phyloP scores from a whole-genome alignment of 2,113 vertebrate genomes.

The Odobenus rosmarus region DNA sequence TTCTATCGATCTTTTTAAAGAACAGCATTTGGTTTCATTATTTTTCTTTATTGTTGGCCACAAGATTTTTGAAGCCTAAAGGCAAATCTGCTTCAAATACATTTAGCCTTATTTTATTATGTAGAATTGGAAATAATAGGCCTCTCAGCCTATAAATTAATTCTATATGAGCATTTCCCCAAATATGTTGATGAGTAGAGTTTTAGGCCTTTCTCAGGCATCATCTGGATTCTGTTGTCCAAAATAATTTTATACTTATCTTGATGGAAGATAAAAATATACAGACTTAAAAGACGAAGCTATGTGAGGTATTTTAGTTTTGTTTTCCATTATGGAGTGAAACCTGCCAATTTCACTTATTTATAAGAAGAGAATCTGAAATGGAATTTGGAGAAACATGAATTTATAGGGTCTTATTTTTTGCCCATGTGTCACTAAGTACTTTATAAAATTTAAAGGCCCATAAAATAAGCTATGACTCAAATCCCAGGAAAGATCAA shows the following conservation, averaged over 20 bases:
- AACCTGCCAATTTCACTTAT: constrained; percentile 61
- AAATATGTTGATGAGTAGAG: constrained; percentile 14
- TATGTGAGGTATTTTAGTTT: constrained; percentile 56
- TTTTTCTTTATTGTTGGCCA: constrained; percentile 40
- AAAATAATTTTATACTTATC: constrained; percentile 61
- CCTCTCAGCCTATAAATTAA: constrained; percentile 56
- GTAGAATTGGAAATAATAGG: constrained; percentile 14
- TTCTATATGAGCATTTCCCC: constrained; percentile 14
- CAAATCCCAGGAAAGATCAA: constrained; percentile 58
- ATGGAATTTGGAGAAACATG: constrained; percentile 65
- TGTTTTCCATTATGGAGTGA: constrained; percentile 50
- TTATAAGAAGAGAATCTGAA: constrained; percentile 60
- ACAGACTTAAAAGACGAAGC: constrained; percentile 51
- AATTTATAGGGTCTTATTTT: constrained; percentile 71
- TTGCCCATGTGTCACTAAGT: constrained; percentile 57
- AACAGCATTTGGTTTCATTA: constrained; percentile 50
- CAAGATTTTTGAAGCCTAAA: constrained; percentile 37
- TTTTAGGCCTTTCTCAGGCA: constrained; percentile 33
- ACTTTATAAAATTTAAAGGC: constrained; percentile 70
- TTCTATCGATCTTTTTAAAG: constrained; percentile 43
- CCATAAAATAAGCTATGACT: constrained; percentile 72
- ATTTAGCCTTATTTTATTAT: constrained; percentile 41
- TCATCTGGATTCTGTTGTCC: constrained; percentile 58
- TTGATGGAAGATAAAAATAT: constrained; percentile 40
- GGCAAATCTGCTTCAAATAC: constrained; percentile 47